Evolutionary conservation across 2,888 invertebrate genomes (phyloP), one percentile per base, ranked within the genome.

Genomic region (Athetis lepigone): DNA sequence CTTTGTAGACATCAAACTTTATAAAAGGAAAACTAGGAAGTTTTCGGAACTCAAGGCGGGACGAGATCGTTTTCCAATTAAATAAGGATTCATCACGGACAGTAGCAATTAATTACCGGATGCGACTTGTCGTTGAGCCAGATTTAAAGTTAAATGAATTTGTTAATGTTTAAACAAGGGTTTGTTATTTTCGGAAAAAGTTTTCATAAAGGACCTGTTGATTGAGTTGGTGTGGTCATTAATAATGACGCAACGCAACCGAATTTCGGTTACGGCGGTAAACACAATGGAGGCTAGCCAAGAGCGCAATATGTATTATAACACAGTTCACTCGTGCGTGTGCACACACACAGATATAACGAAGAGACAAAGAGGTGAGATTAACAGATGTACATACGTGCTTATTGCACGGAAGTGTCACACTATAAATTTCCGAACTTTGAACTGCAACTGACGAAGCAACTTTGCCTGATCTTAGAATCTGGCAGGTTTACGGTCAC

Each of bases 31-130:
- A 13, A 33, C 33, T 19, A 4, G n/a, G 9, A 58, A 36, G 19
- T 45, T 37, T 18, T 13, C 4, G 25, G 19, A 25, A 59, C n/a
- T 43, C 11, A 25, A 42, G 21, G 19, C 13, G 18, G n/a, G 33
- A 36, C 13, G 16, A 21, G 18, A 46, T 23, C 18, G 2, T 39
- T 61, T 60, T 45, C 27, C 13, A 45, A 37, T 45, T 21, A 45
- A 61, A 45, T 27, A 45, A 60, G 21, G 21, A 27, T 60, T 37
- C 13, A 18, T 37, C 33, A 16, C 13, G 11, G 13, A 59, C 16
- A 13, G 13, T 27, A 13, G 36, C 19, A 60, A 36, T 60, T 45
- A 45, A 60, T 37, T 37, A 27, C 25, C 9, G 13, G 36, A 60
- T 37, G 21, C 13, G 1, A 9, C 27, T 27, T 21, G 4, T 13